Evolutionary conservation across 2,888 invertebrate species (phyloP).

Genomic region (Drosophila macrospina): DNA sequence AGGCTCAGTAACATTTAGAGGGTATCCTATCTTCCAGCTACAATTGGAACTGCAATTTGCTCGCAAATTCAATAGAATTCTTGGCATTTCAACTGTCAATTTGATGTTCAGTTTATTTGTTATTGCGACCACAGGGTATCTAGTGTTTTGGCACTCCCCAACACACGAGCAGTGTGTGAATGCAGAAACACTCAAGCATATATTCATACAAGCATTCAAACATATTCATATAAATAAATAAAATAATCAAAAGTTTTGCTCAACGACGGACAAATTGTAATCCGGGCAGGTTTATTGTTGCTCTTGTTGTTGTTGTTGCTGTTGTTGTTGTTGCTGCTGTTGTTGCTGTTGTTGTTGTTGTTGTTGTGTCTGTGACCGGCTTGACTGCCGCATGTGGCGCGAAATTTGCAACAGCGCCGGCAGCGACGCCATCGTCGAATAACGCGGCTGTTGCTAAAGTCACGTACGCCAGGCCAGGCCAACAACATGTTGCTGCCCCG

Average conservation of each 20-base stretch:
- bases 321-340: constrained; percentile 17
- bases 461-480: constrained; percentile 84
- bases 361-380: constrained; percentile 34
- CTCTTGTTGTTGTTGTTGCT: not conserved
- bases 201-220: not conserved
- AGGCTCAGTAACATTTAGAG: no score
- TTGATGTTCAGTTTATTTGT: not conserved
- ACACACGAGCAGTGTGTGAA: constrained; percentile 2
- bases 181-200: constrained; percentile 4
- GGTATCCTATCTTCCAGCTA: no score
- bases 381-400: constrained; percentile 55
- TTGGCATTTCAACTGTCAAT: no score
- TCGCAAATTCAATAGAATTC: no score
- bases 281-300: constrained; percentile 59
- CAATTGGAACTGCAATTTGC: no score
- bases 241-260: constrained; percentile 69
- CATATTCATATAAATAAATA: constrained; percentile 52
- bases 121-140: not conserved
- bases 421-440: constrained; percentile 72
- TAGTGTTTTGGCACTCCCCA: not conserved
- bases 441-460: constrained; percentile 81
- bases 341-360: constrained; percentile 17
- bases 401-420: constrained; percentile 62
- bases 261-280: constrained; percentile 63
- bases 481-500: not conserved